Conservation (phyloP, 2,888 invertebrate species). For the Actias luna region DNA sequence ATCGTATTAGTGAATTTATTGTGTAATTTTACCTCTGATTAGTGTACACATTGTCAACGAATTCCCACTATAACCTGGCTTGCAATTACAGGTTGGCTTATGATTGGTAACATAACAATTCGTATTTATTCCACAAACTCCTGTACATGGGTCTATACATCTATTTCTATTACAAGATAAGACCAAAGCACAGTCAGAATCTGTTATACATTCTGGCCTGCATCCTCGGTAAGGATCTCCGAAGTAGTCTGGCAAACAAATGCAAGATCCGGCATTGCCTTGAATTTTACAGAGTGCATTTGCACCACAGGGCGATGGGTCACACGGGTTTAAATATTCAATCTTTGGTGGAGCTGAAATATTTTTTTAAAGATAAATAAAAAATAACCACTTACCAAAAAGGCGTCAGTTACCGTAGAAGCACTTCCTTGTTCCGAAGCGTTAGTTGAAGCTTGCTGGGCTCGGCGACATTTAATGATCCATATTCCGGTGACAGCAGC, state of each 20-base stretch:
- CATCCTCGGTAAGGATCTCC: conserved; percentile 90
- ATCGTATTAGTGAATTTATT: conserved; percentile 5
- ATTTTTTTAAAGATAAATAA: conserved; percentile 8
- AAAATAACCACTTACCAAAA: conserved; percentile 60
- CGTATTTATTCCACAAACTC: conserved; percentile 86
- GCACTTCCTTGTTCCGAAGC: conserved; percentile 79
- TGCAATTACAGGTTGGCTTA: conserved; percentile 84
- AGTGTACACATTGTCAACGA: conserved; percentile 80
- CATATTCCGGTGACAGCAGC: conserved; percentile 66
- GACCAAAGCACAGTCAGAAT: conserved; percentile 84
- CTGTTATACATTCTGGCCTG: conserved; percentile 85
- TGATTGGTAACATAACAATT: conserved; percentile 85
- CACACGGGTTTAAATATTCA: conserved; percentile 81
- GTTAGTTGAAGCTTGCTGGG: conserved; percentile 80
- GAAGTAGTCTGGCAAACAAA: conserved; percentile 85
- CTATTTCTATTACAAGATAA: conserved; percentile 84
- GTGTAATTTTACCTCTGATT: conserved; percentile 55
- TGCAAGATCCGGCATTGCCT: conserved; percentile 87
- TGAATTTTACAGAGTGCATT: conserved; percentile 89
- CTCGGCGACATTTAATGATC: conserved; percentile 76
- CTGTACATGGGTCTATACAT: conserved; percentile 86
- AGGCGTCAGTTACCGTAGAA: conserved; percentile 68
- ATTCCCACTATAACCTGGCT: conserved; percentile 84
- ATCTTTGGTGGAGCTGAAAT: conserved; percentile 73
- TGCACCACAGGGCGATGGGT: conserved; percentile 84